A percentile compares a stretch with the other conserved stretches of the same genome.
phyloP scores from a whole-genome alignment of 2,113 vertebrate genomes.

The Ovis canadensis region DNA sequence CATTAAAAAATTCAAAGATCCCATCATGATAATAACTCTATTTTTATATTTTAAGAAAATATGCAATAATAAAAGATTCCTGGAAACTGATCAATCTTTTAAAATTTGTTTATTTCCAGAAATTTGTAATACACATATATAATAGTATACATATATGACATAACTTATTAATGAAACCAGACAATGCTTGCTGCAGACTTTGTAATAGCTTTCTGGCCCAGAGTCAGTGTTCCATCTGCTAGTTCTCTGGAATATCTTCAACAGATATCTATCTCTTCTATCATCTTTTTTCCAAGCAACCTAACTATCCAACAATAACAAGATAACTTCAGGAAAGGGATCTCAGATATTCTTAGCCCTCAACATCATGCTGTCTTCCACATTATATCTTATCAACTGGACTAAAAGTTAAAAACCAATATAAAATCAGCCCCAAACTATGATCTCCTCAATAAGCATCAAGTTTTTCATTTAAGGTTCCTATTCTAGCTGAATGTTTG shows the following conservation, averaged over 20 bases:
- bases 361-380: not conserved
- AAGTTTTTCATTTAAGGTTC: not conserved
- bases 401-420: not conserved
- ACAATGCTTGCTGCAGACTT: not conserved
- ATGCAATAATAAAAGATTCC: not conserved
- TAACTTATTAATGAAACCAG: not conserved
- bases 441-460: not conserved
- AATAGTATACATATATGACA: not conserved
- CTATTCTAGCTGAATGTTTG: not conserved
- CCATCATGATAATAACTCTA: not conserved
- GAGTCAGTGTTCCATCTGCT: not conserved
- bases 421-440: not conserved
- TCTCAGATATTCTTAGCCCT: not conserved
- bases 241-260: not conserved
- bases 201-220: not conserved
- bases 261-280: not conserved
- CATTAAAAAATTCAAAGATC: not conserved
- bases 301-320: not conserved
- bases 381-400: not conserved
- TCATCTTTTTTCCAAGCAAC: not conserved
- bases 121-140: not conserved
- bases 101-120: not conserved
- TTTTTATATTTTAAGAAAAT: not conserved
- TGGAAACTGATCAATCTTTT: not conserved
- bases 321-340: not conserved